These are phyloP conservation scores for Patiria pectinifera DNA, from an alignment of 53 echinoderm and acorn worm species.

Conservation along the genomic window DNA sequence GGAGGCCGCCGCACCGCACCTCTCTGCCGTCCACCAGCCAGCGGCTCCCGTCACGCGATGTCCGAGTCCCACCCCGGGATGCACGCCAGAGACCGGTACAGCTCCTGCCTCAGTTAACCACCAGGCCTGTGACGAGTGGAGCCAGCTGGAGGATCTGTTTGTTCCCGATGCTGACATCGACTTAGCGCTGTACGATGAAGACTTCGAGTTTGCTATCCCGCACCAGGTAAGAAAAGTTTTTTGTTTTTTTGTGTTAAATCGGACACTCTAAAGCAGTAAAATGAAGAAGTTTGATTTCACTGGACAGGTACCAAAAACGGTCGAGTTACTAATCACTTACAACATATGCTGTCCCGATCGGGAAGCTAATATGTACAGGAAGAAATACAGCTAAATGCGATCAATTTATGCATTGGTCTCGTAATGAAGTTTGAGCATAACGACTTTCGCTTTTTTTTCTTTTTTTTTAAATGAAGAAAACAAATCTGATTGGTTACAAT, in stretches of 20 bases:
- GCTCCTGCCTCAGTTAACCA: background rate
- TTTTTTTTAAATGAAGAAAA: background rate
- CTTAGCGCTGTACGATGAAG: conserved; percentile 47
- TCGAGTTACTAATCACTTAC: no score
- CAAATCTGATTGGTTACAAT: background rate
- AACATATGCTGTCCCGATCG: no score
- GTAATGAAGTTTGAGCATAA: no score
- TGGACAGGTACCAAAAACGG: no score
- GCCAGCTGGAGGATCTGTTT: conserved; percentile 47
- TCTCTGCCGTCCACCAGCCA: background rate
- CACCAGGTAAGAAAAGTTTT: background rate
- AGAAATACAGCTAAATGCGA: no score
- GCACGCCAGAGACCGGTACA: conserved; percentile 20
- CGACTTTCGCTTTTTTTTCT: background rate
- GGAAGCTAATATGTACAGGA: no score
- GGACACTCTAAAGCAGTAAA: no score
- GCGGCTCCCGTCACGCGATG: conserved; percentile 2
- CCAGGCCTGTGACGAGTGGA: conserved; percentile 43
- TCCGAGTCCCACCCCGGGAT: conserved; percentile 33
- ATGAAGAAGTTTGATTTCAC: background rate
- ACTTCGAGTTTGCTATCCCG: background rate
- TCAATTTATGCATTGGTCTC: no score
- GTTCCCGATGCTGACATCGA: conserved; percentile 57
- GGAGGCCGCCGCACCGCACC: background rate
- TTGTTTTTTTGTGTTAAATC: no score